Evolutionary conservation across 53 echinoderm and acorn worm species (phyloP).

Genomic region (Zoroaster sp.): DNA sequence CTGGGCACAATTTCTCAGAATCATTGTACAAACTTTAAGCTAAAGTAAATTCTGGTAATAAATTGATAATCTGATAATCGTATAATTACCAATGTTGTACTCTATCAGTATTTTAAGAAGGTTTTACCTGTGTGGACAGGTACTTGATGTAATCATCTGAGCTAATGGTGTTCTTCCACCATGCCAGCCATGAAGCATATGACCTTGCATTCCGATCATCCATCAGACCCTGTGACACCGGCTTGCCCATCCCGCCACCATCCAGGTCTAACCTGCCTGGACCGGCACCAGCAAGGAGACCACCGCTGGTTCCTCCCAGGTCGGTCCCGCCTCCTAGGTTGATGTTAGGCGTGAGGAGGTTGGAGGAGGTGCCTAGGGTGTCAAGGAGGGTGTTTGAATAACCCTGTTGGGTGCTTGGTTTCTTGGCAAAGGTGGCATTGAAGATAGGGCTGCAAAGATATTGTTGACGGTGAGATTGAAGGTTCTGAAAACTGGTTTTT

Average conservation of each 20-base stretch:
- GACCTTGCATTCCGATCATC: conserved; percentile 91
- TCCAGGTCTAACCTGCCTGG: conserved; percentile 22
- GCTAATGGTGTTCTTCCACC: conserved; percentile 97
- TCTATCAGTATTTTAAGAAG: no score
- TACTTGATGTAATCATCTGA: conserved; percentile 92
- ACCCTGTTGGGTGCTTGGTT: conserved; percentile 63
- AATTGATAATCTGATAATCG: no score
- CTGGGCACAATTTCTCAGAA: no score
- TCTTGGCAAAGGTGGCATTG: conserved; percentile 91
- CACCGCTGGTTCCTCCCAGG: neutral
- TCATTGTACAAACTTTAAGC: no score
- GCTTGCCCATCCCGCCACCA: neutral
- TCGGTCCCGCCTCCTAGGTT: conserved; percentile 41
- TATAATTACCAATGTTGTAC: no score
- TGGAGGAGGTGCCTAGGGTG: neutral
- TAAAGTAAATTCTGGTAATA: no score
- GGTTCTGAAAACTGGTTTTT: neutral
- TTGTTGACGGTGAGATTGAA: neutral
- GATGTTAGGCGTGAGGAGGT: conserved; percentile 35
- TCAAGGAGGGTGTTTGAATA: conserved; percentile 19
- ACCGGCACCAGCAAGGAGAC: neutral
- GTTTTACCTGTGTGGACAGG: conserved; percentile 88
- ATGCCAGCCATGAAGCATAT: conserved; percentile 89
- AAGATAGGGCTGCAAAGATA: conserved; percentile 81
- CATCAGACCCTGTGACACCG: conserved; percentile 57